Evolutionary conservation across 2,113 vertebrate species (phyloP).

Genomic region (Ctenodactylus gundi): DNA sequence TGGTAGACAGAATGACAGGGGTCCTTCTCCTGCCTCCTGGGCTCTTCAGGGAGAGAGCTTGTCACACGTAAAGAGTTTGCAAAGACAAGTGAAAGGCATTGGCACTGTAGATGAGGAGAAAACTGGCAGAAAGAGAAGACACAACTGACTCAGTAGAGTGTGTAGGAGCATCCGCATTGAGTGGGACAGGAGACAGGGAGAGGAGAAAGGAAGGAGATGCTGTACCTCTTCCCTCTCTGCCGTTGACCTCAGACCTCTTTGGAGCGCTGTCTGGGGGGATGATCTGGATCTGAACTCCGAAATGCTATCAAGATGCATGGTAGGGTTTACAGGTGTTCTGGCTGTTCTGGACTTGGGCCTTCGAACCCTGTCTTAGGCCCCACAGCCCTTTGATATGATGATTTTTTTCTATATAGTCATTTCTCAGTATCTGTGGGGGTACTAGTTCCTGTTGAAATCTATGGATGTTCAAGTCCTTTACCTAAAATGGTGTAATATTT

Average conservation of each 20-base stretch:
- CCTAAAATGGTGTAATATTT: not conserved
- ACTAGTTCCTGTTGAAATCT: not conserved
- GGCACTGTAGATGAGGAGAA: not conserved
- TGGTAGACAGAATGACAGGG: not conserved
- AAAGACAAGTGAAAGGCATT: not conserved
- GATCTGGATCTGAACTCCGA: not conserved
- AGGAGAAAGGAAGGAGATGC: not conserved
- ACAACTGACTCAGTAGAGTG: not conserved
- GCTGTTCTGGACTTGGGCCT: not conserved
- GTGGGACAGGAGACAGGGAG: not conserved
- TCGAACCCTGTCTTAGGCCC: not conserved
- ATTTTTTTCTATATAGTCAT: not conserved
- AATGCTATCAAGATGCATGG: not conserved
- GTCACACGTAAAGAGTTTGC: not conserved
- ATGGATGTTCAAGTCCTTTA: too few species aligned
- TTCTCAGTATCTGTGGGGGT: not conserved
- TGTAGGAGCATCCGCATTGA: fast-evolving
- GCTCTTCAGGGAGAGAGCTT: not conserved
- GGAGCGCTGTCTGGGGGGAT: not conserved
- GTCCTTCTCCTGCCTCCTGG: not conserved
- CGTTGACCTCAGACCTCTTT: too few species aligned
- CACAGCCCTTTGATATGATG: not conserved
- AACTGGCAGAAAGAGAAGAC: not conserved
- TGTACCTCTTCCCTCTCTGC: not conserved
- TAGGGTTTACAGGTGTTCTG: not conserved